Conservation (phyloP, 2,797 vertebrate genomes). For the Paedocypris micromegethes region DNA sequence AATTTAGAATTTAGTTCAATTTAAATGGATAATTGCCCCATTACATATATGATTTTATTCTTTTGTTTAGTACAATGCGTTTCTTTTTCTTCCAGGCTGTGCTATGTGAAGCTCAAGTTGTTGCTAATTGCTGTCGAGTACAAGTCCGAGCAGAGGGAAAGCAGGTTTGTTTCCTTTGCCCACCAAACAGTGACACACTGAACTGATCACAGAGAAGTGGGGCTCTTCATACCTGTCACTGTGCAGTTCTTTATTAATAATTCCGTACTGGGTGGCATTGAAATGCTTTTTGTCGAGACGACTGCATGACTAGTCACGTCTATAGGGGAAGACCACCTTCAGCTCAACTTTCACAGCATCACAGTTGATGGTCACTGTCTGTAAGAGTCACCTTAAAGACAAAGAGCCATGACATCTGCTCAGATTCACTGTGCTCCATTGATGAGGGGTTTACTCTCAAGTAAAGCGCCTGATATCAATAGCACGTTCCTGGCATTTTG, state of each 20-base stretch:
- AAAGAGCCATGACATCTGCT: slow-evolving; percentile 47
- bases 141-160: slow-evolving; percentile 96
- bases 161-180: slow-evolving; percentile 79
- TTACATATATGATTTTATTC: not conserved
- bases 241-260: not conserved
- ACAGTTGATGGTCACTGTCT: slow-evolving; percentile 34
- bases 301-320: slow-evolving; percentile 17
- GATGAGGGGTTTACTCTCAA: slow-evolving; percentile 47
- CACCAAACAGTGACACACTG: slow-evolving; percentile 8
- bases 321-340: slow-evolving; percentile 22
- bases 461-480: slow-evolving; percentile 50
- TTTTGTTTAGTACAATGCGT: slow-evolving; percentile 5
- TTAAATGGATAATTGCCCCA: not conserved
- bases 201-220: slow-evolving; percentile 37
- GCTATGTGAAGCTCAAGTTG: slow-evolving; percentile 98
- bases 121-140: slow-evolving; percentile 98
- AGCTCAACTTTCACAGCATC: slow-evolving; percentile 30
- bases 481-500: slow-evolving; percentile 51
- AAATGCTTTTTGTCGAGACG: slow-evolving; percentile 21
- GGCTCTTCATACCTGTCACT: slow-evolving; percentile 9
- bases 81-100: slow-evolving; percentile 76
- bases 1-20: not conserved
- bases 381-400: slow-evolving; percentile 33
- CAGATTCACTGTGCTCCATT: slow-evolving; percentile 51
- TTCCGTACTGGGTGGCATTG: too few relatives aligned